Percentiles rank a stretch among this genome's conserved stretches.
Evolutionary conservation across 2,113 vertebrate species (phyloP).

Genomic region (Hippocampus abdominalis): DNA sequence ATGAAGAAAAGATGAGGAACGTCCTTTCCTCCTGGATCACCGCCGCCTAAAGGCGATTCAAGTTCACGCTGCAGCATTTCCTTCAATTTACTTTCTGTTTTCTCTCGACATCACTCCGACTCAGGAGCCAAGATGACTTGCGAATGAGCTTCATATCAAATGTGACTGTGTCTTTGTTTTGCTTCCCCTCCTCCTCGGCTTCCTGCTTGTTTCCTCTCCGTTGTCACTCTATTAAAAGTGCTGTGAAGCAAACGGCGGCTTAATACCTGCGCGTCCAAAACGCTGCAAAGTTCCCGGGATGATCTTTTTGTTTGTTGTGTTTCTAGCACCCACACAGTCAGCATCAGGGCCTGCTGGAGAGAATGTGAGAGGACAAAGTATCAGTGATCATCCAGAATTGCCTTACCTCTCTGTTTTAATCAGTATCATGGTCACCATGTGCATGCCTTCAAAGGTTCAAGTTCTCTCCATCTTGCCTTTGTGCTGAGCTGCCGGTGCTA

Average conservation of each 20-base stretch:
- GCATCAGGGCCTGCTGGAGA: conserved; percentile 53
- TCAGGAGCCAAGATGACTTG: conserved; percentile 63
- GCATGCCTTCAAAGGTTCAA: conserved; percentile 1
- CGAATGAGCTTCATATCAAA: conserved; percentile 63
- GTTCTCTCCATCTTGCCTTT: conserved; percentile 47
- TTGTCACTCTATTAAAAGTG: conserved; percentile 58
- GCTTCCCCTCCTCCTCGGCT: conserved; percentile 24
- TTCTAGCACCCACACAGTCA: conserved; percentile 48
- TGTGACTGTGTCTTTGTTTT: conserved; percentile 52
- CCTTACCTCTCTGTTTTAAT: conserved; percentile 41
- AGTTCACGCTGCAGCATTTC: conserved; percentile 31
- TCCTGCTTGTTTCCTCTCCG: conserved; percentile 53
- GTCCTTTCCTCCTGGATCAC: conserved; percentile 7
- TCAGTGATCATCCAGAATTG: conserved; percentile 42
- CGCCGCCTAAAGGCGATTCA: conserved; percentile 31
- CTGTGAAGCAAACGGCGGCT: conserved; percentile 53
- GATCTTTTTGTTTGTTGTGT: conserved; percentile 50
- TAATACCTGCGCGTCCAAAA: conserved; percentile 47
- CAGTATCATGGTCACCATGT: conserved; percentile 18
- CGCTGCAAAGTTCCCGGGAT: conserved; percentile 64
- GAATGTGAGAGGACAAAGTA: conserved; percentile 24
- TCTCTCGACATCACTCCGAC: conserved; percentile 45
- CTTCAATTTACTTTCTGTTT: conserved; percentile 49
- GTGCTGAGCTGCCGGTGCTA: conserved; percentile 46
- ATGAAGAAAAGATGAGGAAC: background rate